These are phyloP conservation scores for Tamandua tetradactyla DNA, from an alignment of 2,797 vertebrate species.

Conservation along the genomic window DNA sequence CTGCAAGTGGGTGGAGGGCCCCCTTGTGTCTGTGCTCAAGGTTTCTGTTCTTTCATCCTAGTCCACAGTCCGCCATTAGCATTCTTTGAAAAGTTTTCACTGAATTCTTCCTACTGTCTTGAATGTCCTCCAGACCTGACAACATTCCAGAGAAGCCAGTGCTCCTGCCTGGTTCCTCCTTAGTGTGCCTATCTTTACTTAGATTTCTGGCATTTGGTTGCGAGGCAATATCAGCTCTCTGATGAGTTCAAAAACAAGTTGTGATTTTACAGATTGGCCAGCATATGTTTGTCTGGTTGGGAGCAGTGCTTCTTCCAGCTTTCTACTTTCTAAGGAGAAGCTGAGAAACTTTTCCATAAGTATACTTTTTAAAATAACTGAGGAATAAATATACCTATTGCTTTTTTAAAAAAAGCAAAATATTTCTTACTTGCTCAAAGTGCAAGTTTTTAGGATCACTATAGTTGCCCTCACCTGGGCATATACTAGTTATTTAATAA, in stretches of 20 bases:
- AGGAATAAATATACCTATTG: not conserved
- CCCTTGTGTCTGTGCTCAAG: not conserved
- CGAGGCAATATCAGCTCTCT: not conserved
- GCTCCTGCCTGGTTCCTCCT: rapidly evolving
- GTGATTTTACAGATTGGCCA: not conserved
- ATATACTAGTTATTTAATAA: not conserved
- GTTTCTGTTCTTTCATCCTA: not conserved
- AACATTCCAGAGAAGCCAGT: not conserved
- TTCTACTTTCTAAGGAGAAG: not conserved
- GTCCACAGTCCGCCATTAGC: not conserved
- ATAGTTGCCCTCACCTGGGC: not conserved
- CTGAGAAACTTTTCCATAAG: not conserved
- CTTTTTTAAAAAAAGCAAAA: not conserved
- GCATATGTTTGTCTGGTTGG: not conserved
- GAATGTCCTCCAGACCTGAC: not conserved
- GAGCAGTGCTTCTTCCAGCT: not conserved
- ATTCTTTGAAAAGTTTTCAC: not conserved
- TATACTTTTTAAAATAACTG: not conserved
- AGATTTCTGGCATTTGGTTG: not conserved
- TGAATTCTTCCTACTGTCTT: not conserved
- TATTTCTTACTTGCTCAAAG: not conserved
- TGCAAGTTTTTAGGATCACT: not conserved
- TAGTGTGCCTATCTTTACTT: not conserved
- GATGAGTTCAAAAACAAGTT: not conserved
- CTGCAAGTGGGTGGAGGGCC: not conserved